Conservation (phyloP, 2,888 invertebrate genomes). For the Linyphia triangularis region DNA sequence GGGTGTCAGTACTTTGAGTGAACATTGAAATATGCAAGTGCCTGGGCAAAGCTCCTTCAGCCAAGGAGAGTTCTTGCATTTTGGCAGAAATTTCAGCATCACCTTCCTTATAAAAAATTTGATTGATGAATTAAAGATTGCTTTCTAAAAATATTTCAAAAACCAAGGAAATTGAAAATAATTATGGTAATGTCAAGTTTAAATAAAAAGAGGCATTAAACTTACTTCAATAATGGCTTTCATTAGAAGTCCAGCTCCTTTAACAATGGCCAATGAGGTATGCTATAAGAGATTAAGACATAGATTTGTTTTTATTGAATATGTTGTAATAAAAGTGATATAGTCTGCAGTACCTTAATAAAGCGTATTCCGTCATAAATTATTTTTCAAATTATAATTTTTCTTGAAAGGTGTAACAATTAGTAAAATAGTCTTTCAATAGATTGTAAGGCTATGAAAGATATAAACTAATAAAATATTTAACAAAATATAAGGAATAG, state of each 20-base stretch:
- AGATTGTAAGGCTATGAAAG: too few relatives aligned
- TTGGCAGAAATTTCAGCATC: slow-evolving; percentile 92
- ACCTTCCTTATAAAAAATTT: slow-evolving; percentile 85
- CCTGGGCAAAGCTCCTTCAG: slow-evolving; percentile 96
- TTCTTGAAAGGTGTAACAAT: too few relatives aligned
- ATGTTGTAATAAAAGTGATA: background rate
- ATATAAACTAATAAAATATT: too few relatives aligned
- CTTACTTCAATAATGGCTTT: slow-evolving; percentile 93
- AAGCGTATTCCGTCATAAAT: too few relatives aligned
- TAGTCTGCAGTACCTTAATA: background rate
- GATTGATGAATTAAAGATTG: background rate
- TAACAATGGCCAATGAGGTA: slow-evolving; percentile 98
- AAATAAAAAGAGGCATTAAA: background rate
- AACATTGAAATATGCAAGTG: slow-evolving; percentile 95
- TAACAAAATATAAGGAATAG: too few relatives aligned
- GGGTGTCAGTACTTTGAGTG: slow-evolving; percentile 88
- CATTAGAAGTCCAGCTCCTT: slow-evolving; percentile 98
- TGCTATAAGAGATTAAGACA: slow-evolving; percentile 84
- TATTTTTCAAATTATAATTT: too few relatives aligned
- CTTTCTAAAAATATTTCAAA: background rate
- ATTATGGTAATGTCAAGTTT: too few relatives aligned
- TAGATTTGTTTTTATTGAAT: too few relatives aligned
- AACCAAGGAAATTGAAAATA: background rate
- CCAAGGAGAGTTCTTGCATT: slow-evolving; percentile 97
- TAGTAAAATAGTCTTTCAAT: too few relatives aligned